Conservation (phyloP, 2,797 vertebrate species). For the Lacerta agilis region DNA sequence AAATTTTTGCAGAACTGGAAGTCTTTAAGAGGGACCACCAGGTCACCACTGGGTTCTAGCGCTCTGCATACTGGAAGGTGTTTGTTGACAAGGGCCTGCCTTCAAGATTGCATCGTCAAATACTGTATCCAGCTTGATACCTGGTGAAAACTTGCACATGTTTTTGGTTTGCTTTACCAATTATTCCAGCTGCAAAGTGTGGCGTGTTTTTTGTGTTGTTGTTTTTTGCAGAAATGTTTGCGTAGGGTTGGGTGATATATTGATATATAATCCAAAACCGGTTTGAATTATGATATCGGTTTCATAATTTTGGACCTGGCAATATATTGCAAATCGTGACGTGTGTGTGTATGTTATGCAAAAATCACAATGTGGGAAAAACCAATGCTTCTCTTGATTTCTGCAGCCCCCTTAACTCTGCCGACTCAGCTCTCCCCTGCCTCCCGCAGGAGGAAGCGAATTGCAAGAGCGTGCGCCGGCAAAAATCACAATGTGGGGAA, state of each 20-base stretch:
- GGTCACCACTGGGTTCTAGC: background rate
- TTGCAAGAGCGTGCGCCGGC: too few species aligned
- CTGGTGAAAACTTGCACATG: background rate
- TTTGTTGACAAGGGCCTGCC: background rate
- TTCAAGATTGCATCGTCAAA: background rate
- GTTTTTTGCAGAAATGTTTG: background rate
- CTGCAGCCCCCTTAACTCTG: too few species aligned
- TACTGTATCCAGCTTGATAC: background rate
- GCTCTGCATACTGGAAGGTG: background rate
- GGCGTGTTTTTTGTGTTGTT: background rate
- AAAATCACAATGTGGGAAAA: too few species aligned
- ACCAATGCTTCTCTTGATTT: too few species aligned
- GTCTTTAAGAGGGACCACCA: background rate
- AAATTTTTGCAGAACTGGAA: background rate
- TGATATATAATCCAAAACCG: too few species aligned
- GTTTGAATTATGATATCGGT: too few species aligned
- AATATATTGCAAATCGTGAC: too few species aligned
- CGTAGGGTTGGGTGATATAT: background rate
- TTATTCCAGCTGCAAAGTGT: background rate
- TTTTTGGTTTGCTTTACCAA: background rate
- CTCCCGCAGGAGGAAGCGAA: too few species aligned
- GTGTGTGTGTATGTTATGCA: too few species aligned
- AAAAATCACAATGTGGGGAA: too few species aligned
- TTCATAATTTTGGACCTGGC: too few species aligned
- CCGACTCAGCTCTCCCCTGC: too few species aligned